Evolutionary conservation across 2,113 vertebrate genomes (phyloP), one percentile per base, ranked within the genome.

Genomic region (Ptilonorhynchus violaceus): DNA sequence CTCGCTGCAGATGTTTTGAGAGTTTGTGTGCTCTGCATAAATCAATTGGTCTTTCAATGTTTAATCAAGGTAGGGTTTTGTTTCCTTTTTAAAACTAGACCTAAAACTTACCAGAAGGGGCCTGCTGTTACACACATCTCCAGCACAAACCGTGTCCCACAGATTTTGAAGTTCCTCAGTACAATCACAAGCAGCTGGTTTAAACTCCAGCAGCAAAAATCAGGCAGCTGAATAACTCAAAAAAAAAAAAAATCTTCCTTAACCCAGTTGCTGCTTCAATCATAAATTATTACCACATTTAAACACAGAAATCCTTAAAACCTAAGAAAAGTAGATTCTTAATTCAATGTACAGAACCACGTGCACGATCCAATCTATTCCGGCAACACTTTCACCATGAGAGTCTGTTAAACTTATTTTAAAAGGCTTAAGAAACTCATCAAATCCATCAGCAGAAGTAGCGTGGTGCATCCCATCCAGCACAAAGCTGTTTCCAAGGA

Each of bases 391-490:
- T 83, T 72, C 25, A 73, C 55, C 21, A 47, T 23, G 15, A 53
- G 28, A 92, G 70, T 68, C 90, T 93, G 93, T 88, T 94, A 93
- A 89, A 96, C 25, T 58, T 85, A 59, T 80, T 90, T 93, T 92
- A 83, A 90, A 94, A 82, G 39, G 64, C 76, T 85, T 74, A 67
- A 64, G 87, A 88, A 95, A 82, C 66, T 77, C 80, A 85, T 66
- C 47, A 62, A 63, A 85, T 67, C 49, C 53, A 91, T 92, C 90
- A 90, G 81, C 81, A 77, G 3, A 94, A 93, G 78, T 69, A 82
- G 67, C 12, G 27, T 6, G 41, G 92, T 70, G 60, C 42, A 88
- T 77, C 85, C 50, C 63, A 88, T 86, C 89, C 82, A 94, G 68
- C 58, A 93, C 3, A 63, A 50, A 94, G 74, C 50, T 19, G 10